Evolutionary conservation across 1,140 invertebrate genomes (phyloP).

Genomic region (Rhopalosiphum maidis): DNA sequence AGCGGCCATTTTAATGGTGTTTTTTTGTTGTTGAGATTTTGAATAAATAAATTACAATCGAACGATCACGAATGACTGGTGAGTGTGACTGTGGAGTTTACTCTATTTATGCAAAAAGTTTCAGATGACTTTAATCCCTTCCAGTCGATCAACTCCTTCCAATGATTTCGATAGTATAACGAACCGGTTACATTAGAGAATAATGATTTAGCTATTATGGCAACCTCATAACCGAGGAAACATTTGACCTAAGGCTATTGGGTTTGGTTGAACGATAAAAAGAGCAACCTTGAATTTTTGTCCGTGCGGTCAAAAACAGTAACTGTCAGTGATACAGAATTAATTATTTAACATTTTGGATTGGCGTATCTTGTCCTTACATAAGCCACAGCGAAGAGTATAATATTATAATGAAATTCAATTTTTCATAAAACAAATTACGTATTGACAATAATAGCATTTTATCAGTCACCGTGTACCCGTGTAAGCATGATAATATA

Average conservation of each 20-base stretch:
- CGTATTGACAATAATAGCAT: not conserved
- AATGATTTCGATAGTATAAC: conserved; percentile 10
- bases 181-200: conserved; percentile 35
- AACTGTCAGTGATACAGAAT: conserved; percentile 27
- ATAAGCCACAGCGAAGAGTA: not conserved
- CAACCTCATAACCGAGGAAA: conserved; percentile 40
- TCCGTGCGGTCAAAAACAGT: conserved; percentile 11
- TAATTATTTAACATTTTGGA: conserved; percentile 36
- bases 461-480: not conserved
- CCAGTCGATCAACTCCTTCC: conserved; percentile 44
- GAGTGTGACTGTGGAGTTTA: not conserved
- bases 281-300: conserved; percentile 38
- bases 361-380: not conserved
- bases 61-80: conserved; percentile 50
- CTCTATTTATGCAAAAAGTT: conserved; percentile 52
- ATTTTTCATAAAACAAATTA: conserved; percentile 15
- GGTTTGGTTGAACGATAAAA: conserved; percentile 41
- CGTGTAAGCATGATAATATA: not conserved
- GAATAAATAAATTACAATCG: not conserved
- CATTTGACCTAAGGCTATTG: conserved; percentile 33
- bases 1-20: conserved; percentile 41
- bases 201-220: conserved; percentile 20
- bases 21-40: conserved; percentile 3
- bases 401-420: not conserved
- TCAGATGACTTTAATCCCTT: conserved; percentile 14